Percentiles rank a stretch among this genome's conserved stretches.
These are phyloP conservation scores for Lemur catta DNA, from an alignment of 2,797 vertebrate species.

Conservation along the genomic window DNA sequence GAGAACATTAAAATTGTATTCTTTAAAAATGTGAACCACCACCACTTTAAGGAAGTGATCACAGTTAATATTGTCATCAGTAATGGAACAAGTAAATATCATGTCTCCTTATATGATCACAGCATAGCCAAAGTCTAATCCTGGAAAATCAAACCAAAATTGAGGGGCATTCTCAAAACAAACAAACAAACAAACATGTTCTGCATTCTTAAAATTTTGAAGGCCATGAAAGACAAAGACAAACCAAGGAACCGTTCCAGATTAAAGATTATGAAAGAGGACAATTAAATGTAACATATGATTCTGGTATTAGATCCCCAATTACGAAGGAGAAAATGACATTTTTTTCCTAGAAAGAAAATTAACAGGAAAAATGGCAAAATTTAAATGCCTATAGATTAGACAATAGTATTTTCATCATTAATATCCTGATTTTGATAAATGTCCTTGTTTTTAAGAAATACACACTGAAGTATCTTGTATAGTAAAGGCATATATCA, in stretches of 20 bases:
- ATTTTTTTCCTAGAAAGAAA: not conserved
- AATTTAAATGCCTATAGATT: not conserved
- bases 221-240: not conserved
- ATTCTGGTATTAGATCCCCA: not conserved
- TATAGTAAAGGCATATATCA: not conserved
- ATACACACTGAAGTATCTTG: not conserved
- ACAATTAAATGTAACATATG: not conserved
- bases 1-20: not conserved
- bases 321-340: not conserved
- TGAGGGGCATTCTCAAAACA: not conserved
- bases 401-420: constrained; percentile 16
- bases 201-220: not conserved
- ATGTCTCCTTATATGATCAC: not conserved
- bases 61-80: not conserved
- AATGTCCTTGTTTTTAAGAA: constrained; percentile 36
- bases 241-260: not conserved
- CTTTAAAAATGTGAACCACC: not conserved
- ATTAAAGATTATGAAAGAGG: not conserved
- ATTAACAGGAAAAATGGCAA: not conserved
- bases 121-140: not conserved
- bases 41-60: not conserved
- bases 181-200: not conserved
- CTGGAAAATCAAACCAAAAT: not conserved
- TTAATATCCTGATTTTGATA: constrained; percentile 29
- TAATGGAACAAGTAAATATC: not conserved